phyloP scores from a whole-genome alignment of 1,140 invertebrate species.

The Eueides isabella region DNA sequence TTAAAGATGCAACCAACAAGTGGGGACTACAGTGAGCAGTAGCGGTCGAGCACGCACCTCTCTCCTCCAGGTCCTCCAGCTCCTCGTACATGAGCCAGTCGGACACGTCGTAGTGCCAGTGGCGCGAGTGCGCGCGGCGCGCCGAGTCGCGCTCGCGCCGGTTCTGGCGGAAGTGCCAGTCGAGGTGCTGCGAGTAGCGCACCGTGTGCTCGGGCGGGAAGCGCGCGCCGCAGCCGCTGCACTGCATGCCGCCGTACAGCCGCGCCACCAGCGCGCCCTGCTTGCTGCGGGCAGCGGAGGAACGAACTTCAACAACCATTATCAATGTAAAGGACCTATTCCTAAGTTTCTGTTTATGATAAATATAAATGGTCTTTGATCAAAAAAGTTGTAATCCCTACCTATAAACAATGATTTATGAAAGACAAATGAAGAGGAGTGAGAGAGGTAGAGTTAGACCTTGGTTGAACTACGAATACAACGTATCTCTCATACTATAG shows the following conservation, averaged over 20 bases:
- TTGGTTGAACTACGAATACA: too few relatives aligned
- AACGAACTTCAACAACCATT: too few relatives aligned
- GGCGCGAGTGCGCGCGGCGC: conserved; percentile 90
- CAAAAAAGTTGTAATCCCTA: too few relatives aligned
- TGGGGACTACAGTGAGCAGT: too few relatives aligned
- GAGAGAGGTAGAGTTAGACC: too few relatives aligned
- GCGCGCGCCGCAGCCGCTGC: conserved; percentile 95
- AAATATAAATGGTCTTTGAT: too few relatives aligned
- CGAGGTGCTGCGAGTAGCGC: conserved; percentile 95
- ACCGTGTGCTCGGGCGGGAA: conserved; percentile 94
- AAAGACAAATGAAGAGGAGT: too few relatives aligned
- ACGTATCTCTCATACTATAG: too few relatives aligned
- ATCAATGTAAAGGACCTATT: too few relatives aligned
- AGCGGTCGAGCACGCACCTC: conserved; percentile 83
- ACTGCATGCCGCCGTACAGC: conserved; percentile 95
- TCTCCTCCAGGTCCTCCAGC: conserved; percentile 95
- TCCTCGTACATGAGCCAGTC: conserved; percentile 98
- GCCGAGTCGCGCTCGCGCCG: conserved; percentile 92
- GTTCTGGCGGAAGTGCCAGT: conserved; percentile 99
- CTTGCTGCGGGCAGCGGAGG: conserved; percentile 83
- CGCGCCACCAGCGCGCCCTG: conserved; percentile 86
- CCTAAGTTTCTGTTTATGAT: too few relatives aligned
- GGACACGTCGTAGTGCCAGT: conserved; percentile 94
- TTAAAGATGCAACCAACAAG: too few relatives aligned
- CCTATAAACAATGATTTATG: too few relatives aligned